Evolutionary conservation across 2,888 invertebrate species (phyloP), one percentile per base, ranked within the genome.

Genomic region (Argyresthia goedartella): DNA sequence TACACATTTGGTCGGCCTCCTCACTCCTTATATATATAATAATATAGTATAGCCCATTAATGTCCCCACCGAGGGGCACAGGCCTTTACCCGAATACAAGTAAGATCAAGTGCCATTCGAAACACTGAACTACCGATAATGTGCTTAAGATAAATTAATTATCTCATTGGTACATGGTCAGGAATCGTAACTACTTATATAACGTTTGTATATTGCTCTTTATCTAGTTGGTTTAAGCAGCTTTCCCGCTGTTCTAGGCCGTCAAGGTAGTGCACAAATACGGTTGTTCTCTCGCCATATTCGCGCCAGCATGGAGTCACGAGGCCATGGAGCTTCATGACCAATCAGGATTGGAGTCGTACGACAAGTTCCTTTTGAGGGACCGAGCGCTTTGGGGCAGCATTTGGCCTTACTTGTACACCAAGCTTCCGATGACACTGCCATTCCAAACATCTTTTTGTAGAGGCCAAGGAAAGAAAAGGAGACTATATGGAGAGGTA

Each of bases 241-340:
- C 25, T 25, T 25, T 6, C 25, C 25, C 6, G 25, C 25, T 25
- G 25, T 2, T 25, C 25, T 25, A 95, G 93, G 96, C 96, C 0
- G 74, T 95, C 13, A 82, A 90, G 60, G 73, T 90, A 52, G 90
- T 90, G 25, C 81, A 91, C 46, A 71, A 81, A 3, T 75, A 89
- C 55, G 89, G 91, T 39, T 89, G 97, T 57, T 99, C 98, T 0
- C 88, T 92, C 45, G 99, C 98, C 0, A 89, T 99, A 55, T 99
- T 99, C 81, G 99, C 97, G 0, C 96, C 94, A 1, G 98, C 94
- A 9, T 99, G 99, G 99, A 94, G 95, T 0, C 92, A 93, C 71
- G 98, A 99, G 80, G 91, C 88, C 6, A 54, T 78, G 56, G 55
- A 60, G 67, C 33, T 33, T 4, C 1, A 33, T n/a, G 16, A 15